A percentile compares a stretch with the other conserved stretches of the same genome.
Conservation (phyloP, 2,888 invertebrate genomes). For the Malacosoma neustria region DNA sequence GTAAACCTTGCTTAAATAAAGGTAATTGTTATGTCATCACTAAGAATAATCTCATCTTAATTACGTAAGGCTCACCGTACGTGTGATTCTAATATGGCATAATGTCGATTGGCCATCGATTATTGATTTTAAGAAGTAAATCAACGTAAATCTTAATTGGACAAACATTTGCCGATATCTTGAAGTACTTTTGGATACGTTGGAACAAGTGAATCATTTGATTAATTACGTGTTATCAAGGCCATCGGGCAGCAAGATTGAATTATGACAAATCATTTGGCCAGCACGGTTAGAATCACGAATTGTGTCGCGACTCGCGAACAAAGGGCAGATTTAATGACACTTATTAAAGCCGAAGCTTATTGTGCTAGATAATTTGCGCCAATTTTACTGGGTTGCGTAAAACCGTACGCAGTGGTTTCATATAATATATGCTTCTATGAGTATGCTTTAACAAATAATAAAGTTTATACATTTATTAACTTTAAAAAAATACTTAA, state of each 20-base stretch:
- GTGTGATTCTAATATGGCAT: constrained; percentile 19
- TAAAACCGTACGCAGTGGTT: neutral
- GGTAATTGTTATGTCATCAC: constrained; percentile 22
- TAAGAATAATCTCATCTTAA: constrained; percentile 22
- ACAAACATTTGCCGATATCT: neutral
- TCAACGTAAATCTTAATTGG: neutral
- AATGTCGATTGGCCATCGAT: constrained; percentile 23
- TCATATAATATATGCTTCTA: too few species aligned
- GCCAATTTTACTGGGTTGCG: constrained; percentile 22
- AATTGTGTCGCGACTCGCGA: neutral
- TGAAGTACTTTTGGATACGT: neutral
- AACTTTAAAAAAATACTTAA: too few species aligned
- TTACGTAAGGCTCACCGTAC: constrained; percentile 25
- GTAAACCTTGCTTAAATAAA: constrained; percentile 20
- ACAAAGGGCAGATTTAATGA: constrained; percentile 26
- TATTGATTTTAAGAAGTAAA: neutral
- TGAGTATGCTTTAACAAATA: too few species aligned
- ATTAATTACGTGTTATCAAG: neutral
- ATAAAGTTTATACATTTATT: too few species aligned
- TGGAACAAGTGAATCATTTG: neutral
- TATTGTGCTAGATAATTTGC: constrained; percentile 5
- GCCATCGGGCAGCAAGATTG: constrained; percentile 13
- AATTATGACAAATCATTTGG: constrained; percentile 29
- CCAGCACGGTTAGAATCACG: constrained; percentile 15
- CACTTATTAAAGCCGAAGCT: constrained; percentile 17